Evolutionary conservation across 2,797 vertebrate genomes (phyloP).

Genomic region (Oreochromis mossambicus): DNA sequence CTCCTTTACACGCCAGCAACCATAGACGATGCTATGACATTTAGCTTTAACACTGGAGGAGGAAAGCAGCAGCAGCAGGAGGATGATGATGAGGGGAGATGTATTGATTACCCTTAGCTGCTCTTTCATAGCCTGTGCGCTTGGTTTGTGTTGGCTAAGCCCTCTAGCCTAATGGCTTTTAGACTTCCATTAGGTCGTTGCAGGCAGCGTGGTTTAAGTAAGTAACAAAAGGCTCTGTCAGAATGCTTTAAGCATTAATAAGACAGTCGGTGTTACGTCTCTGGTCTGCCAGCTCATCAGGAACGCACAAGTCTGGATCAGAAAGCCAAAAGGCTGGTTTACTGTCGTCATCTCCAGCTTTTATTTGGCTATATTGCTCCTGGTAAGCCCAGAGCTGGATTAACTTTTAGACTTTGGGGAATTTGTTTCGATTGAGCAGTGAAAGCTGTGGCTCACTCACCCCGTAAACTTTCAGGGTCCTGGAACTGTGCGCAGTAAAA

Average conservation of each 20-base stretch:
- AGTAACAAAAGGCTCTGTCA: constrained; percentile 73
- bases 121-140: constrained; percentile 44
- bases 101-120: constrained; percentile 66
- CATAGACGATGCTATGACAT: constrained; percentile 45
- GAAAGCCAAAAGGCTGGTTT: constrained; percentile 17
- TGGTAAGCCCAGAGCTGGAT: neutral
- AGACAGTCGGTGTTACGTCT: constrained; percentile 54
- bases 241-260: constrained; percentile 75
- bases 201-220: constrained; percentile 74
- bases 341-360: neutral
- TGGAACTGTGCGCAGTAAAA: constrained; percentile 6
- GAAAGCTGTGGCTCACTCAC: constrained; percentile 32
- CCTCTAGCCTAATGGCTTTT: constrained; percentile 70
- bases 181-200: constrained; percentile 70
- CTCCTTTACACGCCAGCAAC: constrained; percentile 60
- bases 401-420: constrained; percentile 15
- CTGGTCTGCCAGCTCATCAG: constrained; percentile 51
- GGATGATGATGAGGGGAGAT: constrained; percentile 25
- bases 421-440: constrained; percentile 34
- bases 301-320: constrained; percentile 12
- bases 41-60: constrained; percentile 55
- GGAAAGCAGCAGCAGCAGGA: neutral
- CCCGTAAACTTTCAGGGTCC: constrained; percentile 18
- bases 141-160: constrained; percentile 66
- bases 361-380: neutral